Evolutionary conservation across 2,113 vertebrate species (phyloP).

Genomic region (Trinectes maculatus): DNA sequence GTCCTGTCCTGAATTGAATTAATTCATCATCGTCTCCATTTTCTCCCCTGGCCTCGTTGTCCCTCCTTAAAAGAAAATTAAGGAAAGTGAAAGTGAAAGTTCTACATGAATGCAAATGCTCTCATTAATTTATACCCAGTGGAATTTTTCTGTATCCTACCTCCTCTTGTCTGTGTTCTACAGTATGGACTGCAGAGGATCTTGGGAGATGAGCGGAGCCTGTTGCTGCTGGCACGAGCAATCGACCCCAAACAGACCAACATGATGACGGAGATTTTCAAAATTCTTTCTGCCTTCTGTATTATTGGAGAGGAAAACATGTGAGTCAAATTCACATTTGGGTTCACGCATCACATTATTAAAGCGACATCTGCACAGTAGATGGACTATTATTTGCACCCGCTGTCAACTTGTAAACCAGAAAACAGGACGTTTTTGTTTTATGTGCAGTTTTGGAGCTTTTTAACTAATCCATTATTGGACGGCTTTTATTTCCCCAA

Average conservation of each 20-base stretch:
- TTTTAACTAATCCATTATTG: background rate
- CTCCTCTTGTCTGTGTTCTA: constrained; percentile 22
- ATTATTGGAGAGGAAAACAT: constrained; percentile 96
- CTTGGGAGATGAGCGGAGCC: constrained; percentile 91
- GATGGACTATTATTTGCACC: background rate
- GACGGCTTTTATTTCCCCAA: background rate
- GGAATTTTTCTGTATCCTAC: constrained; percentile 32
- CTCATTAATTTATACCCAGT: constrained; percentile 64
- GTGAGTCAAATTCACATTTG: constrained; percentile 79
- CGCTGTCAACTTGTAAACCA: background rate
- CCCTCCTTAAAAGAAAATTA: constrained; percentile 71
- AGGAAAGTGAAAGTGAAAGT: constrained; percentile 42
- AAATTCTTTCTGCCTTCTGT: constrained; percentile 96
- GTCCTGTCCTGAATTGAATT: constrained; percentile 78
- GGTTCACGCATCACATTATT: background rate
- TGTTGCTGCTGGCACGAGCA: constrained; percentile 90
- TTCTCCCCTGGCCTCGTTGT: constrained; percentile 71
- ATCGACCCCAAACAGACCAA: constrained; percentile 94
- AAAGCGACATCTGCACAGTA: background rate
- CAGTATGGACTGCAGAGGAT: constrained; percentile 96
- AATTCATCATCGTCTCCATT: constrained; percentile 75
- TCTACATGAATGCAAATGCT: constrained; percentile 62
- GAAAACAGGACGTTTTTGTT: background rate
- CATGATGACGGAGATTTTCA: constrained; percentile 98
- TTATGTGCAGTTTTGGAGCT: background rate